Conservation (phyloP, 2,797 vertebrate genomes). For the Luscinia megarhynchos region DNA sequence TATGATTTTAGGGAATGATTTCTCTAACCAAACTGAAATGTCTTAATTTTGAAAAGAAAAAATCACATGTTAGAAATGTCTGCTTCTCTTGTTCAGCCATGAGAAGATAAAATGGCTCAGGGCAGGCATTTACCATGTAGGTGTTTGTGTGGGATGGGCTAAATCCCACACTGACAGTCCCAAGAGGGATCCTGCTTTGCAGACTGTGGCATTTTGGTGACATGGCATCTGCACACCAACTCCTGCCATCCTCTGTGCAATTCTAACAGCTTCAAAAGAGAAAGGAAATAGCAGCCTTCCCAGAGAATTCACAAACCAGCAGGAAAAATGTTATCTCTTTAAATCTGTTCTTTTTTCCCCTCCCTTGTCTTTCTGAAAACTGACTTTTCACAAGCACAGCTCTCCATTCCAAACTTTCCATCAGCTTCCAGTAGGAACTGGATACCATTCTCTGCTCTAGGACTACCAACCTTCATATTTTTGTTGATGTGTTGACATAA, state of each 20-base stretch:
- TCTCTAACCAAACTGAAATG: not conserved
- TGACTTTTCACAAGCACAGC: not conserved
- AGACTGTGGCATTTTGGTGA: not conserved
- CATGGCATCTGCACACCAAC: not conserved
- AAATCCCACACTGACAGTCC: not conserved
- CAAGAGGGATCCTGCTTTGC: not conserved
- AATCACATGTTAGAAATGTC: not conserved
- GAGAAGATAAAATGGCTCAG: not conserved
- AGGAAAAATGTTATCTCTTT: not conserved
- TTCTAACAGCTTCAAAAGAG: not conserved
- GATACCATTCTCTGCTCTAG: not conserved
- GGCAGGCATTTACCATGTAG: not conserved
- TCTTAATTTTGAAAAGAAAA: not conserved
- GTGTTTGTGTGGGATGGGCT: not conserved
- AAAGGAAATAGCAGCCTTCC: not conserved
- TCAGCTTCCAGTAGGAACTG: not conserved
- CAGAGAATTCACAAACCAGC: not conserved
- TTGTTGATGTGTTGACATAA: not conserved
- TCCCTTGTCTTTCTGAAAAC: not conserved
- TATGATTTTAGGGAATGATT: not conserved
- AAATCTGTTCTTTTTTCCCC: not conserved
- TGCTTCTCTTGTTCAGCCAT: not conserved
- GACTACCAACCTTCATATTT: not conserved
- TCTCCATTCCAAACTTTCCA: not conserved
- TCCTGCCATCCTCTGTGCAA: not conserved